Base-by-base conservation (phyloP, 2,113 vertebrate species). In the Lasiurus borealis region DNA sequence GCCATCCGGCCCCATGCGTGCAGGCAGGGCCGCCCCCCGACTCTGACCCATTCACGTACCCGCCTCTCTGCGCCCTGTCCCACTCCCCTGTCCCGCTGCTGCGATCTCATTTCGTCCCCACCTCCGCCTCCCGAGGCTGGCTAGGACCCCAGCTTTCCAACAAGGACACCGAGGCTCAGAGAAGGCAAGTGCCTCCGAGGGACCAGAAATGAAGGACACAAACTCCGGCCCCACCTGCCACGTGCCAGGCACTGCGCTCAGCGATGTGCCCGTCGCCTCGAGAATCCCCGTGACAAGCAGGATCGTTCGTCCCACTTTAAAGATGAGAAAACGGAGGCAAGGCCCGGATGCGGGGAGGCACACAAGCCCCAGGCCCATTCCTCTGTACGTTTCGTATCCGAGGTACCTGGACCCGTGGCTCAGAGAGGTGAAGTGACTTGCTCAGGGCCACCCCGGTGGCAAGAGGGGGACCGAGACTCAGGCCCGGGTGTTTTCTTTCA, bases 1-100 rank as follows among this genome's bases (percentile, higher is more conserved):
- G 85, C n/a, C 2, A 0, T 8, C 68, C 12, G 6, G 0, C 36
- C 40, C 27, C 29, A 7, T 0, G 6, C 23, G 3, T 0, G 0
- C 25, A 15, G 19, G 25, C 40, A 6, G 3, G 4, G 23, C 11
- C 10, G 5, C 50, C 72, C 25, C 13, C 50, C 50, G 73, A 36
- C 29, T 0, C 1, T 15, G 52, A 21, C 91, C 11, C 23, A 6
- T 8, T 8, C 3, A 27, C 16, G 34, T 6, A 0, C 5, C 46
- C 46, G 8, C 0, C 1, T 0, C 44, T 23, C 85, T 40, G 6
- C 0, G 2, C 71, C 31, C 64, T 6, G 19, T 4, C 36, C 25
- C 21, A 3, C 5, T 57, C 19, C 80, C 29, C 75, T 7, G 18
- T 2, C 36, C 27, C 23, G 1, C 8, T 0, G 0, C 40, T 46